Conservation (phyloP, 2,113 vertebrate species). For the Pomatostomus ruficeps region DNA sequence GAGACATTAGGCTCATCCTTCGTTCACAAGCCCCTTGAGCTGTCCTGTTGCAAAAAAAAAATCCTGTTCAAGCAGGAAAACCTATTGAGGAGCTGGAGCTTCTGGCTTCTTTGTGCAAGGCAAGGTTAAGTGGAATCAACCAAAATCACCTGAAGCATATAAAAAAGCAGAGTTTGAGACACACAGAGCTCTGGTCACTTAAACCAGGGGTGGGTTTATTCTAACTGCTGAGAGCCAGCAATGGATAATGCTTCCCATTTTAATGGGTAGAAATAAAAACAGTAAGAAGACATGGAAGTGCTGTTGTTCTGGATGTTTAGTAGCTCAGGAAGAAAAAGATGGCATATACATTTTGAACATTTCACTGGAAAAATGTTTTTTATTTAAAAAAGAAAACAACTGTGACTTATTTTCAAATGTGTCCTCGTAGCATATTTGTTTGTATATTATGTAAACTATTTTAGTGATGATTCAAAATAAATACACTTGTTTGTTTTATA, state of each 20-base stretch:
- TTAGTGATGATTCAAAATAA: conserved; percentile 73
- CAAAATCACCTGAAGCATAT: neutral
- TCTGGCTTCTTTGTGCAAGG: neutral
- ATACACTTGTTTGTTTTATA: conserved; percentile 51
- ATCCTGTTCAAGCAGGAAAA: neutral
- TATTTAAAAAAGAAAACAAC: neutral
- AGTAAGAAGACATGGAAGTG: neutral
- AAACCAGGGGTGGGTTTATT: neutral
- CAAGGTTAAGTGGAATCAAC: neutral
- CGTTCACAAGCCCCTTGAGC: neutral
- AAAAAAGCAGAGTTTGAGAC: neutral
- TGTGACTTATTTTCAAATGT: conserved; percentile 33
- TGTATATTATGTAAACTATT: conserved; percentile 64
- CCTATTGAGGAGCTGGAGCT: neutral
- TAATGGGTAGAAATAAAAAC: neutral
- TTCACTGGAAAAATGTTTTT: conserved; percentile 61
- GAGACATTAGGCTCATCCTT: neutral
- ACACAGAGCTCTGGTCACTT: neutral
- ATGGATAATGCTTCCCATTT: neutral
- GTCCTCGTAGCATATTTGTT: conserved; percentile 32
- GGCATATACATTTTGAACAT: conserved; percentile 58
- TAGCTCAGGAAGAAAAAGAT: conserved; percentile 57
- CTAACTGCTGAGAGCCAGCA: neutral
- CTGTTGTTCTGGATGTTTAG: conserved; percentile 38
- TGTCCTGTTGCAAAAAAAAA: neutral